Evolutionary conservation across 2,888 invertebrate species (phyloP).

Genomic region (Watsonalla cultraria): DNA sequence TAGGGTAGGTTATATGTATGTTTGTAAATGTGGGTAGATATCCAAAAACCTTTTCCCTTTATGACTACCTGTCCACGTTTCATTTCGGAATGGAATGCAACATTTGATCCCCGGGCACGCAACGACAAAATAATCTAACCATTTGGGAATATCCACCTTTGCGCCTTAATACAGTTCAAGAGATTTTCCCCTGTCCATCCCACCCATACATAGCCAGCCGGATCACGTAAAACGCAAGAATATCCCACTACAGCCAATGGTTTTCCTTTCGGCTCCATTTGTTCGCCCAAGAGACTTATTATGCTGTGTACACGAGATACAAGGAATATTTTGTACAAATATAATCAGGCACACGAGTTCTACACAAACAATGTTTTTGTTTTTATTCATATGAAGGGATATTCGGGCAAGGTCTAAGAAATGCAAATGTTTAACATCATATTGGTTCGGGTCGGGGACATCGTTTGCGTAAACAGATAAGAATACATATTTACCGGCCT

Average conservation of each 20-base stretch:
- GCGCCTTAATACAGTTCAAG: slow-evolving; percentile 68
- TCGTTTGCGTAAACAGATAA: slow-evolving; percentile 33
- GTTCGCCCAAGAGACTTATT: slow-evolving; percentile 73
- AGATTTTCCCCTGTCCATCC: slow-evolving; percentile 70
- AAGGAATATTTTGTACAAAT: slow-evolving; percentile 74
- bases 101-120: slow-evolving; percentile 38
- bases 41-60: slow-evolving; percentile 41
- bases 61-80: slow-evolving; percentile 51
- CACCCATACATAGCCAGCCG: slow-evolving; percentile 51
- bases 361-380: slow-evolving; percentile 66
- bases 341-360: slow-evolving; percentile 70
- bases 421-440: slow-evolving; percentile 68
- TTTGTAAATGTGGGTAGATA: not conserved
- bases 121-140: slow-evolving; percentile 61
- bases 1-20: not conserved
- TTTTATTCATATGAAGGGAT: slow-evolving; percentile 61
- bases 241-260: slow-evolving; percentile 55
- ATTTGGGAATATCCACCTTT: slow-evolving; percentile 62
- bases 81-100: slow-evolving; percentile 50
- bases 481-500: slow-evolving; percentile 26
- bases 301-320: slow-evolving; percentile 69
- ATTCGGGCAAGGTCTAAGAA: slow-evolving; percentile 40
- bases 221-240: slow-evolving; percentile 65
- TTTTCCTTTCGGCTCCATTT: slow-evolving; percentile 72
- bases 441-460: slow-evolving; percentile 52